Percentiles rank a stretch among this genome's conserved stretches.
phyloP scores from a whole-genome alignment of 2,797 vertebrate genomes.

The Phaenicophaeus curvirostris region DNA sequence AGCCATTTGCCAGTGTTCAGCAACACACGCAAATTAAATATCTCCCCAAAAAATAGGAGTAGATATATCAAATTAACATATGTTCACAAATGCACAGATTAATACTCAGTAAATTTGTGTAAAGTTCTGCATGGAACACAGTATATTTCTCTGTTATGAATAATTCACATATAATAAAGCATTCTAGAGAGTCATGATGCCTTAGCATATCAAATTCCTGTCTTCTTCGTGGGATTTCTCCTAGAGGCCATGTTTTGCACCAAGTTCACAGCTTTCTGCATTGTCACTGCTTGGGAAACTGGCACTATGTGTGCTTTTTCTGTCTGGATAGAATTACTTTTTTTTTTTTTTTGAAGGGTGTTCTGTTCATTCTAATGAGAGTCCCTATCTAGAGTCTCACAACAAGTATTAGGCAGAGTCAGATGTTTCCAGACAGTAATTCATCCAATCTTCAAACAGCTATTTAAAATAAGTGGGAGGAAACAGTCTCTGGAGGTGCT shows the following conservation, averaged over 20 bases:
- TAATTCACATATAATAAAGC: neutral
- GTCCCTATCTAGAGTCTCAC: neutral
- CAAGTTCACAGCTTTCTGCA: neutral
- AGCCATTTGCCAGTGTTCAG: neutral
- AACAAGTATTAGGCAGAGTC: neutral
- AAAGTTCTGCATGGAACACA: neutral
- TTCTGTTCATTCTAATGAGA: neutral
- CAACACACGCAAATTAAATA: neutral
- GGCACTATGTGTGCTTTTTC: no score
- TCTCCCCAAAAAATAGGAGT: neutral
- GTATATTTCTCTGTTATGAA: neutral
- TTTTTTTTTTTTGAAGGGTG: neutral
- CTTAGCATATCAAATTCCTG: neutral
- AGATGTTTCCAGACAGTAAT: constrained; percentile 18
- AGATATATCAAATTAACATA: neutral
- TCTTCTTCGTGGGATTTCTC: neutral
- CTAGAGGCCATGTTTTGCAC: neutral
- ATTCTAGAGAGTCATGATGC: neutral
- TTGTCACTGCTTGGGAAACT: neutral
- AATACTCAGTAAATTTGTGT: neutral
- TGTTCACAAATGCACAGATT: neutral
- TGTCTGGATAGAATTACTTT: neutral
- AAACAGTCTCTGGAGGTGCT: neutral
- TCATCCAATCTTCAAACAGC: constrained; percentile 10
- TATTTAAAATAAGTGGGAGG: constrained; percentile 29